Conservation (phyloP, 2,113 vertebrate species). For the Xyrauchen texanus region DNA sequence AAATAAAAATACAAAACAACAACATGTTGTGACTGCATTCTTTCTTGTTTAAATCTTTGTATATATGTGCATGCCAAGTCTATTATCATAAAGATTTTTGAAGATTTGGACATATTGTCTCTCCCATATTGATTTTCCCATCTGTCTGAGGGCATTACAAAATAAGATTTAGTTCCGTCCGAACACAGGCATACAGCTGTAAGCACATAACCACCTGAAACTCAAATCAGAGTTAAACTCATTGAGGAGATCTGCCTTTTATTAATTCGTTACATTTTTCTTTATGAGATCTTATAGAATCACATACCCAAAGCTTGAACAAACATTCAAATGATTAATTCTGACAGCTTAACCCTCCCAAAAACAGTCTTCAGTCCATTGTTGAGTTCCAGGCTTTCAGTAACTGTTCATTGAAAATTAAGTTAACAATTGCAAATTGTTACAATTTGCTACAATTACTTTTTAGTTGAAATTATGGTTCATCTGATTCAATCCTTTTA, state of each 20-base stretch:
- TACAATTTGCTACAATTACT: no score
- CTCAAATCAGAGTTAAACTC: neutral
- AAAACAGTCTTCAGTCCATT: no score
- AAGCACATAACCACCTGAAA: no score
- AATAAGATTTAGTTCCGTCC: no score
- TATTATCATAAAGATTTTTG: constrained; percentile 27
- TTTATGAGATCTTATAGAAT: neutral
- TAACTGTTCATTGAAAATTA: neutral
- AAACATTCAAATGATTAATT: neutral
- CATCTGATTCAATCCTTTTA: no score
- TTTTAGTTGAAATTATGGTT: no score
- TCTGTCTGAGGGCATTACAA: constrained; percentile 33
- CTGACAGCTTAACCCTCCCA: neutral
- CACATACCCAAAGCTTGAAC: neutral
- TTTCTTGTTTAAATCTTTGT: constrained; percentile 3
- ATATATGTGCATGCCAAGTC: neutral
- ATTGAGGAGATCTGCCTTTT: neutral
- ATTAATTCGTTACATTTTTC: neutral
- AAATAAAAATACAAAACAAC: no score
- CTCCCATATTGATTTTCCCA: constrained; percentile 9
- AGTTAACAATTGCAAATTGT: neutral
- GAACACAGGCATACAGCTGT: no score
- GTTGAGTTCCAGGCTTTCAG: no score
- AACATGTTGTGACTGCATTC: neutral
- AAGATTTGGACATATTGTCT: constrained; percentile 5